Percentiles rank a stretch among this genome's conserved stretches.
Conservation (phyloP, 2,113 vertebrate genomes). For the Dasyprocta punctata region DNA sequence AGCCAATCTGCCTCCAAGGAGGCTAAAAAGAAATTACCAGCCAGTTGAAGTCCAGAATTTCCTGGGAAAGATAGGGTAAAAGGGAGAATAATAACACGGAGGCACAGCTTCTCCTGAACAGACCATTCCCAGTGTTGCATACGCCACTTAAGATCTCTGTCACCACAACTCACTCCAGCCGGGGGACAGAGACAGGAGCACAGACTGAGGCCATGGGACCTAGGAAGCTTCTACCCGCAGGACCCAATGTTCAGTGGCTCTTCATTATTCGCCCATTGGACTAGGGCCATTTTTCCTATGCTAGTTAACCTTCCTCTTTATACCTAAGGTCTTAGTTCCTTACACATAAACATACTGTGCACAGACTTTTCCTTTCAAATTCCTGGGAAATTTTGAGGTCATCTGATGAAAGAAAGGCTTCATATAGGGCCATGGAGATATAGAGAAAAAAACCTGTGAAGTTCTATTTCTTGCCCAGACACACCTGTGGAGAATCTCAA, state of each 20-base stretch:
- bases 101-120: background rate
- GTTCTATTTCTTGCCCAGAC: accelerated
- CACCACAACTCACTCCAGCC: too few species aligned
- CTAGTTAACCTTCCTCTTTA: background rate
- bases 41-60: background rate
- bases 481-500: accelerated
- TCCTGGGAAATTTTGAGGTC: background rate
- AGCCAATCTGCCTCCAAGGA: accelerated
- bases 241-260: accelerated
- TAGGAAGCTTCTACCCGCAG: background rate
- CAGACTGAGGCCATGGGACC: background rate
- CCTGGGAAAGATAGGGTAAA: background rate
- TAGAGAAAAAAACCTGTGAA: background rate
- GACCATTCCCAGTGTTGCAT: accelerated
- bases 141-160: background rate
- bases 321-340: accelerated
- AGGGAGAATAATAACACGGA: accelerated
- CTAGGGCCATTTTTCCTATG: accelerated
- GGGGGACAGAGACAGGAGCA: accelerated
- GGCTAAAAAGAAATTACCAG: background rate
- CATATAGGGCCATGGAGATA: accelerated
- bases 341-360: accelerated
- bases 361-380: background rate
- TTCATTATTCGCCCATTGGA: background rate
- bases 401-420: accelerated